Conservation (phyloP, 2,888 invertebrate genomes). For the Helleia helle region DNA sequence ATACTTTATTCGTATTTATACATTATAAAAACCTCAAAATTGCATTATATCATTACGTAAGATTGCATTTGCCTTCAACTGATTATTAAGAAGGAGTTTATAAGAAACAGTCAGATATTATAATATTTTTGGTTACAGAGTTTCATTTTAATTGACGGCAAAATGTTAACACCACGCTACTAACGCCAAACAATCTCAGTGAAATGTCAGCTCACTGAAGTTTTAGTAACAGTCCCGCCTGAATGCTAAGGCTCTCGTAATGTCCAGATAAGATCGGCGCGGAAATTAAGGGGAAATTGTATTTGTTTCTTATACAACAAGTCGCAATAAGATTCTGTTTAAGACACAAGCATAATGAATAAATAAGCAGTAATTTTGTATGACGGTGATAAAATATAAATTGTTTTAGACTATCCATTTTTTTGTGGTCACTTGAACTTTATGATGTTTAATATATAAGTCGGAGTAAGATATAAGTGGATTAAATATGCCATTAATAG, state of each 20-base stretch:
- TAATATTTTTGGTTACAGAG: no score
- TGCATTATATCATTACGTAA: no score
- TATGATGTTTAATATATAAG: no score
- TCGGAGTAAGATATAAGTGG: no score
- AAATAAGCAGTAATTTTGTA: conserved; percentile 40
- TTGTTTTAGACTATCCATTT: neutral
- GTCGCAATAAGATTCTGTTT: conserved; percentile 36
- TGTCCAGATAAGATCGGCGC: conserved; percentile 57
- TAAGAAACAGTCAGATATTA: no score
- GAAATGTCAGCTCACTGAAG: conserved; percentile 43
- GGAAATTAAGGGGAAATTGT: conserved; percentile 71
- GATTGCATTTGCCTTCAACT: no score
- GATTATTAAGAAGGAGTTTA: no score
- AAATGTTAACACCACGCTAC: conserved; percentile 1
- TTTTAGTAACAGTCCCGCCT: conserved; percentile 38
- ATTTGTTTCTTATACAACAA: conserved; percentile 63
- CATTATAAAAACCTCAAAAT: no score
- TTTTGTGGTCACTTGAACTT: no score
- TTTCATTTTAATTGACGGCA: no score
- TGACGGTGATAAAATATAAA: conserved; percentile 17
- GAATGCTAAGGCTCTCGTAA: conserved; percentile 57
- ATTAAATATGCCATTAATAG: no score
- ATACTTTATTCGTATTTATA: no score
- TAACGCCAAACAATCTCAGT: conserved; percentile 28
- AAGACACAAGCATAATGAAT: conserved; percentile 32